Percentiles rank a stretch among this genome's conserved stretches.
phyloP scores from a whole-genome alignment of 2,797 vertebrate species.

The Neostethus bicornis region DNA sequence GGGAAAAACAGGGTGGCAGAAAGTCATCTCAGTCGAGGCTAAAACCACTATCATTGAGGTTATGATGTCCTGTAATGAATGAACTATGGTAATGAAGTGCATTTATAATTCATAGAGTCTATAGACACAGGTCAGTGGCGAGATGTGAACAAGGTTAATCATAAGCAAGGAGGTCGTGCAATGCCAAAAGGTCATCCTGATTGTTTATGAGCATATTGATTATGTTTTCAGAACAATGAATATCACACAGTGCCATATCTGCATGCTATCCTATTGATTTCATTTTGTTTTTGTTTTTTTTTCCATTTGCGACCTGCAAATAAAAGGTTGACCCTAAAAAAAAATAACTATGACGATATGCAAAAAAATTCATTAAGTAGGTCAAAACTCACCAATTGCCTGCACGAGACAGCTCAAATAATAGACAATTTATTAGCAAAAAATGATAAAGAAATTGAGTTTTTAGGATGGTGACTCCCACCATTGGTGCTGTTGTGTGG shows the following conservation, averaged over 20 bases:
- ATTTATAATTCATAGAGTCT: constrained; percentile 76
- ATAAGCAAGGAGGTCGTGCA: constrained; percentile 65
- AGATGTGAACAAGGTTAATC: constrained; percentile 72
- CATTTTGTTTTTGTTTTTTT: constrained; percentile 28
- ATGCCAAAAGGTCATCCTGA: constrained; percentile 55
- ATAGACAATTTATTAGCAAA: constrained; percentile 13
- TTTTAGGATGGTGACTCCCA: too few relatives aligned
- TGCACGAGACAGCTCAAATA: constrained; percentile 4
- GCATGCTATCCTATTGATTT: constrained; percentile 68
- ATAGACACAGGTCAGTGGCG: constrained; percentile 66
- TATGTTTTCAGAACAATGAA: constrained; percentile 69
- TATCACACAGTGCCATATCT: constrained; percentile 62
- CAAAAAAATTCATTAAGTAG: constrained; percentile 28
- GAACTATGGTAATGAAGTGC: constrained; percentile 70
- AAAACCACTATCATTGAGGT: constrained; percentile 66
- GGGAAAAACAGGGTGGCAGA: constrained; percentile 39
- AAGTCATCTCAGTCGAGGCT: constrained; percentile 41
- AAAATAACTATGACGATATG: constrained; percentile 46
- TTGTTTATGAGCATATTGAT: constrained; percentile 76
- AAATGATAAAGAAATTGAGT: too few relatives aligned
- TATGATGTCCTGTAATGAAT: constrained; percentile 49
- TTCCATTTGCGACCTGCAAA: constrained; percentile 57
- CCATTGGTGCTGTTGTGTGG: too few relatives aligned
- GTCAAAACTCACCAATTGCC: constrained; percentile 24
- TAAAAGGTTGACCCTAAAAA: constrained; percentile 57